Percentiles rank a stretch among this genome's conserved stretches.
phyloP scores from a whole-genome alignment of 2,797 vertebrate genomes.

The Pseudochromis fuscus region DNA sequence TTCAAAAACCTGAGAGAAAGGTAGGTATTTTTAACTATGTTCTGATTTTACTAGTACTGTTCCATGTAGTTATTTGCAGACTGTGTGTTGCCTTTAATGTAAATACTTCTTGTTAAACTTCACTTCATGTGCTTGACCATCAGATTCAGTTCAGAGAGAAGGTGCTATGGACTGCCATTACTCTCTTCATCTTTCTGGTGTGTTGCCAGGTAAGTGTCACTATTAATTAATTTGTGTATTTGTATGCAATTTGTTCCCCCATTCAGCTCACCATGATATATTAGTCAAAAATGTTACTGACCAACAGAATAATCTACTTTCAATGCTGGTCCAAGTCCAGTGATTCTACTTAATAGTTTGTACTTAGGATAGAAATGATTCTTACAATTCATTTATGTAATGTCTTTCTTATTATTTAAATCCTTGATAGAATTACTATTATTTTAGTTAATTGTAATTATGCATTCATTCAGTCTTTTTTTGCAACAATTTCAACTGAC shows the following conservation, averaged over 20 bases:
- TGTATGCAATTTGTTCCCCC: neutral
- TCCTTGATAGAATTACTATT: neutral
- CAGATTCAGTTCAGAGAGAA: conserved; percentile 99
- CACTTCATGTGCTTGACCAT: conserved; percentile 19
- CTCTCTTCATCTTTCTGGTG: conserved; percentile 98
- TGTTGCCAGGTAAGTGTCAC: conserved; percentile 94
- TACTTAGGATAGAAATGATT: neutral
- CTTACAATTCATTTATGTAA: neutral
- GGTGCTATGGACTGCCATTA: conserved; percentile 98
- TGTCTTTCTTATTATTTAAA: too few relatives aligned
- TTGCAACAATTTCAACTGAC: too few relatives aligned
- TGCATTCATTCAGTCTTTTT: neutral
- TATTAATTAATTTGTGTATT: neutral
- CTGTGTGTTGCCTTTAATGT: neutral
- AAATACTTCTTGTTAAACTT: neutral
- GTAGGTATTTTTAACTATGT: conserved; percentile 71
- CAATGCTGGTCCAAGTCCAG: neutral
- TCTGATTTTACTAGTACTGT: neutral
- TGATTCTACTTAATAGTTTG: neutral
- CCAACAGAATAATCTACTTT: neutral
- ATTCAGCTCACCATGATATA: neutral
- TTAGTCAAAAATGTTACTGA: too few relatives aligned
- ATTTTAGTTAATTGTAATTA: neutral
- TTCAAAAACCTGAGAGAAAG: conserved; percentile 97
- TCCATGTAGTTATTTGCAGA: neutral